phyloP scores from a whole-genome alignment of 2,113 vertebrate species.

The Forbesichthys papilliferus region DNA sequence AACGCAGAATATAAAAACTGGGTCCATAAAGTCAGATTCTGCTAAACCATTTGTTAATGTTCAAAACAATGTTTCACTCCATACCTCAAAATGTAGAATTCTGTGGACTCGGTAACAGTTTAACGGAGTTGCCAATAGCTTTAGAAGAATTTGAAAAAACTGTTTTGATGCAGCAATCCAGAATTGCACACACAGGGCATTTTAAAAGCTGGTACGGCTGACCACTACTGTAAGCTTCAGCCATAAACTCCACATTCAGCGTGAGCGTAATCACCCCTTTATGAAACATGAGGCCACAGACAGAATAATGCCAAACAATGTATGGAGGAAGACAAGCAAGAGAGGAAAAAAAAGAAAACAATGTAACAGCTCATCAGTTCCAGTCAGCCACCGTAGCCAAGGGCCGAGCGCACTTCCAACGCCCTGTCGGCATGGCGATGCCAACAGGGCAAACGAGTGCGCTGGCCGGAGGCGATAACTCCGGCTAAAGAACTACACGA shows the following conservation, averaged over 20 bases:
- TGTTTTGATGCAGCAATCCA: no score
- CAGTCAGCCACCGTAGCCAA: conserved; percentile 24
- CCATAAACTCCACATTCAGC: conserved; percentile 13
- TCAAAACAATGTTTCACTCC: no score
- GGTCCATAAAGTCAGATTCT: background rate
- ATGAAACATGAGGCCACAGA: conserved; percentile 6
- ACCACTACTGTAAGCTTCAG: no score
- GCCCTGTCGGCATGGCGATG: conserved; percentile 5
- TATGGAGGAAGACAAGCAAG: conserved; percentile 3
- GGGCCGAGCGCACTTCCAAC: conserved; percentile 21
- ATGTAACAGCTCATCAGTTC: conserved; percentile 20
- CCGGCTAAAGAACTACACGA: background rate
- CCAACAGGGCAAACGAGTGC: conserved; percentile 21
- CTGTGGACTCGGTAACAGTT: no score
- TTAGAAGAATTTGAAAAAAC: no score
- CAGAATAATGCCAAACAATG: conserved; percentile 6
- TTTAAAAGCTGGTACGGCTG: background rate
- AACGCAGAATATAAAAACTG: background rate
- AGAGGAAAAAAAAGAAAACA: background rate
- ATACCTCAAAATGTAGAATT: no score
- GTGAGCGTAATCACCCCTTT: conserved; percentile 11
- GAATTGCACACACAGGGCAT: background rate
- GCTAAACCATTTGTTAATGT: background rate
- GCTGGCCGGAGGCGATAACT: conserved; percentile 1
- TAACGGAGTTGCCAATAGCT: no score